phyloP scores from a whole-genome alignment of 2,113 vertebrate genomes.

The Ctenodactylus gundi region DNA sequence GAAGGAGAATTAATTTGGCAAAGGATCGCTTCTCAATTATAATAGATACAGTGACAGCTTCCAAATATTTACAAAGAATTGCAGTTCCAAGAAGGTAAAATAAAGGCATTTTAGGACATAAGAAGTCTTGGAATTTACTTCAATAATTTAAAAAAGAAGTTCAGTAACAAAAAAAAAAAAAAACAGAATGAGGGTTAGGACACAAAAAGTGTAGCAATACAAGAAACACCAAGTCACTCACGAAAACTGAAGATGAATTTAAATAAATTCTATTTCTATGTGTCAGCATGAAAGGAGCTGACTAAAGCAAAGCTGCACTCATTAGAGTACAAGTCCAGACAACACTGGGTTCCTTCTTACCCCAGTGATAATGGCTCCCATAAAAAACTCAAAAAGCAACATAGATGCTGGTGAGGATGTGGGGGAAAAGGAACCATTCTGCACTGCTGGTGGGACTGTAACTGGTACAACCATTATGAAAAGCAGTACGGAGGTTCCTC shows the following conservation, averaged over 20 bases:
- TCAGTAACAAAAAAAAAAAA: neutral
- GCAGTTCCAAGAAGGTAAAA: conserved; percentile 11
- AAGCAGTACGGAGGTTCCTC: too few relatives aligned
- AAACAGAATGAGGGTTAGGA: too few relatives aligned
- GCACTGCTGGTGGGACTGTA: too few relatives aligned
- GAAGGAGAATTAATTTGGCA: neutral
- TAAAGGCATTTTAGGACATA: conserved; percentile 14
- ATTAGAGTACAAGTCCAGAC: too few relatives aligned
- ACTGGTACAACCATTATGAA: too few relatives aligned
- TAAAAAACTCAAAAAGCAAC: too few relatives aligned
- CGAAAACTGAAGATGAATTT: neutral
- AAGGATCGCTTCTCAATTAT: neutral
- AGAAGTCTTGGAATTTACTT: neutral
- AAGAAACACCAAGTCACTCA: neutral
- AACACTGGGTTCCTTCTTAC: too few relatives aligned
- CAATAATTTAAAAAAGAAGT: conserved; percentile 19
- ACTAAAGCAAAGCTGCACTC: neutral
- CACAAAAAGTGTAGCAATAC: neutral
- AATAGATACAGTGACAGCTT: neutral
- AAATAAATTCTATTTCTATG: neutral
- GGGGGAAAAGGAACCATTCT: too few relatives aligned
- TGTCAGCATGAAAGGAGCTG: neutral
- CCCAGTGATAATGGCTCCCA: too few relatives aligned
- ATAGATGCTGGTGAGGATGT: too few relatives aligned
- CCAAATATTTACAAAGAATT: neutral